Evolutionary conservation across 2,888 invertebrate genomes (phyloP), one percentile per base, ranked within the genome.

Genomic region (Chaitophorus viminalis): DNA sequence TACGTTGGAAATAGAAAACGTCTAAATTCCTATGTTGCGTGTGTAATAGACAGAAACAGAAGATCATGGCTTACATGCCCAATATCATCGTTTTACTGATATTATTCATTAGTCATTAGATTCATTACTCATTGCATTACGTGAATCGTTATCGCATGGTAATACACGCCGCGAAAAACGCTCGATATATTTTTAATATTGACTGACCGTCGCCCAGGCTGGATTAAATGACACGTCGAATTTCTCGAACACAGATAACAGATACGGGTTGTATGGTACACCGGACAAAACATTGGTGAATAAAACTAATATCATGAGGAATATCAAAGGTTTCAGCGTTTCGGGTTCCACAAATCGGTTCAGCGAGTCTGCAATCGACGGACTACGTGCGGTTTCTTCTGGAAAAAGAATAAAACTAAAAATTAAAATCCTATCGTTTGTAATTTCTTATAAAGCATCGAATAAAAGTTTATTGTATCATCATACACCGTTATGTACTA

Each of bases 131-230:
- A n/a, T n/a, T n/a, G n/a, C n/a, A n/a, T n/a, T n/a, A n/a, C n/a
- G n/a, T 11, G 29, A 31, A 68, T 68, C 29, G 14, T 68, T 29
- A 21, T 72, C 31, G n/a, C n/a, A 18, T 72, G 2, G 17, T 11
- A 17, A 54, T 18, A 21, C 21, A 18, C 18, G 54, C 18, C 54
- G 65, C 8, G 11, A 70, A 29, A 70, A 29, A 70, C 29, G 29
- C n/a, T n/a, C n/a, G n/a, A n/a, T n/a, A 11, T 11, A n/a, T 11
- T 29, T 70, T 31, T 31, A 29, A 70, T 70, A 29, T 46, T 46
- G 11, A 52, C 60, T 18, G 33, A 85, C 84, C 84, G 76, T 85
- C 17, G 84, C 76, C 84, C 84, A 85, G n/a, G 76, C 84, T 0
- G 84, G 68, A n/a, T 77, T 31, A 9, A 85, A n/a, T 5, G 84